Conservation (phyloP, 2,797 vertebrate genomes). For the Loriculus beryllinus region DNA sequence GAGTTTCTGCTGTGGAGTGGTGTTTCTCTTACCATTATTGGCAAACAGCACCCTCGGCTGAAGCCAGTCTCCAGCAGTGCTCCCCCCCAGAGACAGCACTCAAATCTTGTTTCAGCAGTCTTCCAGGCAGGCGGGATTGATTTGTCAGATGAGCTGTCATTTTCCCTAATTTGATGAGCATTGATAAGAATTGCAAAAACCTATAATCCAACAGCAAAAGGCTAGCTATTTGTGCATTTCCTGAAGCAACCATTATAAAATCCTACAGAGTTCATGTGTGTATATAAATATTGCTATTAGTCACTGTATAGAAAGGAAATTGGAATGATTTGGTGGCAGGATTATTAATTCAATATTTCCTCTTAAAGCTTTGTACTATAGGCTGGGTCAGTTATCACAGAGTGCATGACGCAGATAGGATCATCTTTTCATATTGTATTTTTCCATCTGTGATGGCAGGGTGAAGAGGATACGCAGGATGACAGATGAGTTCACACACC, state of each 20-base stretch:
- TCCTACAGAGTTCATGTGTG: not conserved
- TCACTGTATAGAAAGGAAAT: not conserved
- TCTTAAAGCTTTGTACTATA: not conserved
- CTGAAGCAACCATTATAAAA: not conserved
- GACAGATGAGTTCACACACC: not conserved
- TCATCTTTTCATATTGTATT: not conserved
- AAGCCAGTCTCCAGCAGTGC: not conserved
- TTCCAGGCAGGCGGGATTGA: not conserved
- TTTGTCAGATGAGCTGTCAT: not conserved
- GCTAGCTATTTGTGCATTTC: not conserved
- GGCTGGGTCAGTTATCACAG: not conserved
- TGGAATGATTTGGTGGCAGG: not conserved
- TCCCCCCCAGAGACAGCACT: not conserved
- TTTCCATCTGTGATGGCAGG: not conserved
- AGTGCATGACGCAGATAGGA: not conserved
- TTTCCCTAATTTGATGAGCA: not conserved
- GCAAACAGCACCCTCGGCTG: not conserved
- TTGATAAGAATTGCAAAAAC: not conserved
- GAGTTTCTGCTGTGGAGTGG: not conserved
- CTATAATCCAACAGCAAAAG: not conserved
- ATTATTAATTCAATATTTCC: not conserved
- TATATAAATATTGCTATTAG: not conserved
- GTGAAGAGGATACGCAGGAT: not conserved
- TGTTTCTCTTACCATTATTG: not conserved
- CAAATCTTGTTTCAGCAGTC: not conserved